phyloP scores from a whole-genome alignment of 2,888 invertebrate species.

The Magallana nippona region DNA sequence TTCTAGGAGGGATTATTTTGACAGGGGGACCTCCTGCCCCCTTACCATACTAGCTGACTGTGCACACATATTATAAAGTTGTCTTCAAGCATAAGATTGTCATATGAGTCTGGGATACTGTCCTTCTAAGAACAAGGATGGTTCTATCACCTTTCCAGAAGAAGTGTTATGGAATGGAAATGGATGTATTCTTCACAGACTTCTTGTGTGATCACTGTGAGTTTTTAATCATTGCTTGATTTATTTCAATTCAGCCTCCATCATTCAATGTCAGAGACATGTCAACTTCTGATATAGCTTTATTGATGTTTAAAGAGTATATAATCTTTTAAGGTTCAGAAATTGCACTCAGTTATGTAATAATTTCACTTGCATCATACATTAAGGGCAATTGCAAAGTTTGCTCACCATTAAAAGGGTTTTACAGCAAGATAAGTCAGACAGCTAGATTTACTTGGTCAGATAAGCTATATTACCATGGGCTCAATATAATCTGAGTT shows the following conservation, averaged over 20 bases:
- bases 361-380: background rate
- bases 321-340: too few species aligned
- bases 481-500: background rate
- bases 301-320: too few species aligned
- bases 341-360: background rate
- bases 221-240: background rate
- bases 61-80: too few species aligned
- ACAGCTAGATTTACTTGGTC: background rate
- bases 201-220: constrained; percentile 12
- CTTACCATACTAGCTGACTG: too few species aligned
- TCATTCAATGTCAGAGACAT: too few species aligned
- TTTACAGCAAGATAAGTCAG: background rate
- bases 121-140: background rate
- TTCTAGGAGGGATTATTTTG: background rate
- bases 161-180: background rate
- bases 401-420: constrained; percentile 14
- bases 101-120: too few species aligned
- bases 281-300: too few species aligned
- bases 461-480: background rate
- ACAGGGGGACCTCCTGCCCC: too few species aligned
- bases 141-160: constrained; percentile 1
- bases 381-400: constrained; percentile 23
- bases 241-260: background rate
- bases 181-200: constrained; percentile 15
- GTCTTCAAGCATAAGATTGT: too few species aligned